Evolutionary conservation across 1,140 invertebrate genomes (phyloP), one percentile per base, ranked within the genome.

Genomic region (Caerostris darwini): DNA sequence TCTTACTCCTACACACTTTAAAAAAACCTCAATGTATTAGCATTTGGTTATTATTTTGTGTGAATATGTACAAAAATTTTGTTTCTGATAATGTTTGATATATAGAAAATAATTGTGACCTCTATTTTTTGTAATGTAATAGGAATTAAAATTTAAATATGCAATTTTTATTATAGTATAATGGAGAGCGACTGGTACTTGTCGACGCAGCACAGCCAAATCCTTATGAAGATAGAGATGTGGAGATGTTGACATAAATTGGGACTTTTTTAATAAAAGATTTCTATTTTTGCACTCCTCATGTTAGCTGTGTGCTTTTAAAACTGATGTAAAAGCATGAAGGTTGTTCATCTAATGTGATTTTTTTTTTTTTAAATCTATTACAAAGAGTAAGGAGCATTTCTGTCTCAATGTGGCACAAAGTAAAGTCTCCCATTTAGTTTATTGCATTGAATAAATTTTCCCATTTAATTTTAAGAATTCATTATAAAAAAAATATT

Each of bases 131-230:
- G n/a, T 8, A 19, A 34, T 77, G 19, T 77, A 6, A 17, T 19
- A 5, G 7, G 50, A 77, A 34, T 54, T 57, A 34, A 34, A 34
- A 34, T 34, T 34, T 34, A 34, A 34, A 34, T 34, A 34, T 34
- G 34, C 2, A 54, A 34, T 85, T 83, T 67, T 69, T n/a, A 14
- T 34, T 86, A 6, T 67, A 88, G 83, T 81, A 17, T n/a, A 54
- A 17, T 19, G 85, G 85, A 7, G 92, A 93, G 53, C 14, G 92
- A 77, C 59, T 93, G 14, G 67, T 93, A 34, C 92, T 93, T 19
- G 92, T 93, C 7, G 92, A 93, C 88, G 92, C 92, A 17, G 10
- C 83, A n/a, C 83, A 93, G 61, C 61, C 83, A 54, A n/a, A 81
- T 17, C 17, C 59, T 7, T 88, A 87, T 85, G 83, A 88, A 17